Base-by-base conservation (phyloP, 2,113 vertebrate genomes). In the Elephantulus edwardii region DNA sequence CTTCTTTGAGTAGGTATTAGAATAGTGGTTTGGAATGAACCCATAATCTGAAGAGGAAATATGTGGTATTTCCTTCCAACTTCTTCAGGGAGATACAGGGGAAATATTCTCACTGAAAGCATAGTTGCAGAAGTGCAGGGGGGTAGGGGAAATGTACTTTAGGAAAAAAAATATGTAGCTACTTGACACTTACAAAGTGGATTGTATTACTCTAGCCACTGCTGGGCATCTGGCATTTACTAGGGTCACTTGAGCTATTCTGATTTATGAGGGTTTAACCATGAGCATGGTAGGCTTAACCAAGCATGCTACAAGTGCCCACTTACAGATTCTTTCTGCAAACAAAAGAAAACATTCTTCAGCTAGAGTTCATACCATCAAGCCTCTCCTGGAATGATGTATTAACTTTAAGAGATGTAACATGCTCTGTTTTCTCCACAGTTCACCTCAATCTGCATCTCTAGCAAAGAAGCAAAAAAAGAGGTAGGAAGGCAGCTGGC, bases 261-360 rank as follows among this genome's bases (percentile, higher is more conserved):
- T 89, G 82, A 85, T 81, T 83, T 80, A 81, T 38, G 54, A 91
- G 64, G 64, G 79, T 93, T 91, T 90, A 89, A 94, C 66, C 88
- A 76, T 5, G 2, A 85, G 56, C 14, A 70, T 48, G 17, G 19
- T 12, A 83, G 71, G 75, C 66, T 92, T 93, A 84, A 80, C 64
- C 71, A 95, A 83, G 66, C 72, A 92, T 74, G 56, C 42, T 79
- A 14, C 83, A 93, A 94, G 86, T 82, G 33, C 75, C 81, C 87
- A 93, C 89, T 91, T 93, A 87, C 46, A 66, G 52, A 81, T 68
- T 94, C 83, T 80, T 79, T 85, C 28, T 60, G 84, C 89, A 91
- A 89, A 94, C 40, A 91, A 86, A 24, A 88, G 74, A 46, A 90
- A 90, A 75, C 52, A 62, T 58, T 93, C 74, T 87, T 91, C 46